phyloP scores from a whole-genome alignment of 2,888 invertebrate species.

The Escarpia spicata region DNA sequence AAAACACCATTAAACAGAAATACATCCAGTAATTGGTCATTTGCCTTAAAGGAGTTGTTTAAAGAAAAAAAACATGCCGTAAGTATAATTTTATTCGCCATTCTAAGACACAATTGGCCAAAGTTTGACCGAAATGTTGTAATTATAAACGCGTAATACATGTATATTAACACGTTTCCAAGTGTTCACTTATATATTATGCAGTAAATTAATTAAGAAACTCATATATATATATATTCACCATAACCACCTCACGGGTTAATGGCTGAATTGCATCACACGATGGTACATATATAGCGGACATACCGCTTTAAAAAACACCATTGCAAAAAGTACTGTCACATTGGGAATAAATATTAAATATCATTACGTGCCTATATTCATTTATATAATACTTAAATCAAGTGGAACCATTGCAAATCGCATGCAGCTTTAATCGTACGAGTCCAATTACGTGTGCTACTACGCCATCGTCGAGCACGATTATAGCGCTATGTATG shows the following conservation, averaged over 20 bases:
- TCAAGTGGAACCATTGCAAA: not conserved
- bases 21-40: no score
- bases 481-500: no score
- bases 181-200: not conserved
- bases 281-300: not conserved
- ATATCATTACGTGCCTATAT: not conserved
- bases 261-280: not conserved
- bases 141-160: not conserved
- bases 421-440: no score
- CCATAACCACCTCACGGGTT: not conserved
- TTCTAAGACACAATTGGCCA: not conserved
- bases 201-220: not conserved
- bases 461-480: no score
- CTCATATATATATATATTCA: not conserved
- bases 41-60: not conserved
- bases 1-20: not conserved
- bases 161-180: not conserved
- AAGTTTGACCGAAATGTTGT: not conserved
- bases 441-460: no score
- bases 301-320: not conserved
- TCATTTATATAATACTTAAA: not conserved
- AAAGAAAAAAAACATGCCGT: not conserved
- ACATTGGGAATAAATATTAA: not conserved
- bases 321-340: not conserved
- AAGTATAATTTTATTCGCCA: conserved; percentile 16